Base-by-base conservation (phyloP, 2,113 vertebrate species). In the Excalfactoria chinensis region DNA sequence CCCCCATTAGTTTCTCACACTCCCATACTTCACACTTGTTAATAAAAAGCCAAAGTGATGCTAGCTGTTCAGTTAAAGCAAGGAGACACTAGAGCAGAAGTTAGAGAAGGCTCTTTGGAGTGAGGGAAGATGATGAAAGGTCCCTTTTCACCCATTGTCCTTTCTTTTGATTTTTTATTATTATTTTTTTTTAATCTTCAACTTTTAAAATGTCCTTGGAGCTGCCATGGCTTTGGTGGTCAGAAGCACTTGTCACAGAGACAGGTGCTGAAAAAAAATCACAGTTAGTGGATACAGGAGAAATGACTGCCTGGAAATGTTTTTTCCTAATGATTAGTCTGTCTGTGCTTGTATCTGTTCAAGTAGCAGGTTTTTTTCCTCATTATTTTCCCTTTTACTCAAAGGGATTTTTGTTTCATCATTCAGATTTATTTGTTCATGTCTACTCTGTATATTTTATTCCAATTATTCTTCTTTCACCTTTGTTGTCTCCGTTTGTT, bases 401-500 rank as follows among this genome's bases (percentile, higher is more conserved):
- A 18, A 67, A 51, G 13, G 63, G 10, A 60, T 87, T 85, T 74
- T 78, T 83, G 34, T 88, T 89, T 86, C 66, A 25, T 81, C 56
- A 62, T 70, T 90, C 56, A 64, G 48, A 66, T 58, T 44, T 59
- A 43, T 23, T 44, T 55, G 35, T 63, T 35, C 55, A 19, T 17
- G 72, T 37, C 44, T 72, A 37, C 8, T 66, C 63, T 34, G 28
- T 53, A 37, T 32, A 71, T 89, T 86, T 78, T 77, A 63, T 66
- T 81, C 34, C 53, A 66, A 11, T 88, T 79, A 21, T 72, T 72
- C 28, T 56, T 82, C 28, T 62, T 91, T 78, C 60, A 73, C 37
- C 51, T 75, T 62, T 71, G 73, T 88, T 67, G 35, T 88, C 67
- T 88, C 67, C 84, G 48, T 91, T 91, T 92, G 44, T 53, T 75